A percentile compares a stretch with the other conserved stretches of the same genome.
phyloP scores from a whole-genome alignment of 1,140 invertebrate genomes.

The Drosophila ficusphila region DNA sequence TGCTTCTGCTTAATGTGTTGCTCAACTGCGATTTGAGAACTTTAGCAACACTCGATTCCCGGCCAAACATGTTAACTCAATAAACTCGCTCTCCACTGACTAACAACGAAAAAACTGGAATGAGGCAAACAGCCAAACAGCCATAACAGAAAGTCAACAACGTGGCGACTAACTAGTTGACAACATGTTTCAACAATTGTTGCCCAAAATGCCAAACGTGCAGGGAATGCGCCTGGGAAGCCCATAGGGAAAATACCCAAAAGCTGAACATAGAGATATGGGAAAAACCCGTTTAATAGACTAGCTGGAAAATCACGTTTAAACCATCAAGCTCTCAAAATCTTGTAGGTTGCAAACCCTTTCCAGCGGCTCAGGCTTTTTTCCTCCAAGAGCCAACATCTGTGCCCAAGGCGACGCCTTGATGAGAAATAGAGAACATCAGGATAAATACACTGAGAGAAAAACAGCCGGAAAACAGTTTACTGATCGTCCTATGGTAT shows the following conservation, averaged over 20 bases:
- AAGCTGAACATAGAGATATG: constrained; percentile 2
- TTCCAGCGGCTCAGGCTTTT: constrained; percentile 1
- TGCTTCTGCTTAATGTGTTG: constrained; percentile 7
- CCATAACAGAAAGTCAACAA: constrained; percentile 24
- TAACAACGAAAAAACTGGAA: neutral
- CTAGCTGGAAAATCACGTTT: constrained; percentile 71
- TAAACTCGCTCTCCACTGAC: constrained; percentile 22
- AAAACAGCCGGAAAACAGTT: neutral
- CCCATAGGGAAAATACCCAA: constrained; percentile 3
- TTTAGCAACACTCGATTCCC: constrained; percentile 56
- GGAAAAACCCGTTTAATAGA: constrained; percentile 58
- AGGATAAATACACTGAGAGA: neutral
- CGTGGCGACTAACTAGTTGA: constrained; percentile 72
- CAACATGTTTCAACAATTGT: constrained; percentile 81
- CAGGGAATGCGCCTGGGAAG: constrained; percentile 45
- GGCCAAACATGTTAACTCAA: constrained; percentile 38
- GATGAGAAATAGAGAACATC: neutral
- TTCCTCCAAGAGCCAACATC: constrained; percentile 3
- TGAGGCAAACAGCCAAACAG: neutral
- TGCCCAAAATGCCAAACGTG: constrained; percentile 78
- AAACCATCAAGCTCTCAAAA: constrained; percentile 60
- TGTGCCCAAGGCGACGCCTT: neutral
- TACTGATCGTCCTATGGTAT: neutral
- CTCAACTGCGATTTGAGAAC: constrained; percentile 27
- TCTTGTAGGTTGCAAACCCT: constrained; percentile 31